Conservation (phyloP, 2,888 invertebrate genomes). For the Trichacis sp. region DNA sequence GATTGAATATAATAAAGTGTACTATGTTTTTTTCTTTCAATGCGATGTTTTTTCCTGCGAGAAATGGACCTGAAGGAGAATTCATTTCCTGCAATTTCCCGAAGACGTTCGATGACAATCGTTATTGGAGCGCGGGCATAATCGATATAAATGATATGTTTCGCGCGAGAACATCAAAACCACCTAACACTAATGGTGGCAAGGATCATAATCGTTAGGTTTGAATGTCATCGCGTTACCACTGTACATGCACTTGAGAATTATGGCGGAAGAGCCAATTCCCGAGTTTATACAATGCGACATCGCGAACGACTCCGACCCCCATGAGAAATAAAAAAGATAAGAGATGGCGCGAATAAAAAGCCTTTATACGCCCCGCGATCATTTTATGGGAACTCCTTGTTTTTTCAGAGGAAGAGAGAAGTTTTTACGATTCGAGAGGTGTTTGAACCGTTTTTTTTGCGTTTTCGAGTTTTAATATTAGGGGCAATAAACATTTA, state of each 20-base stretch:
- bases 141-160: conserved; percentile 12
- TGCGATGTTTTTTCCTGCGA: too few species aligned
- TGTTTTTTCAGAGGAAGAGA: background rate
- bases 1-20: too few species aligned
- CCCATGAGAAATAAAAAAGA: conserved; percentile 3
- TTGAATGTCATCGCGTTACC: conserved; percentile 7
- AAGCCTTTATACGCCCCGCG: background rate
- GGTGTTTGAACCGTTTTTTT: too few species aligned
- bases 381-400: background rate
- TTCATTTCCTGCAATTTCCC: background rate
- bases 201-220: conserved; percentile 8
- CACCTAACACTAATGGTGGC: conserved; percentile 2
- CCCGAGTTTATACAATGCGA: conserved; percentile 4
- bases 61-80: background rate
- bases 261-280: conserved; percentile 7
- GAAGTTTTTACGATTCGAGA: background rate
- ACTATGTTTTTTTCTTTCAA: too few species aligned
- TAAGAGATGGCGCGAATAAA: background rate
- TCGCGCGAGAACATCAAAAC: conserved; percentile 3
- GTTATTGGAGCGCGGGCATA: background rate
- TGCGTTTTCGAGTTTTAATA: too few species aligned
- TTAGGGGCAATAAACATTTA: too few species aligned
- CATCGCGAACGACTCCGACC: background rate
- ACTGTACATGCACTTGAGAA: conserved; percentile 11
- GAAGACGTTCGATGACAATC: background rate